Conservation (phyloP, 2,113 vertebrate genomes). For the Tetrax tetrax region DNA sequence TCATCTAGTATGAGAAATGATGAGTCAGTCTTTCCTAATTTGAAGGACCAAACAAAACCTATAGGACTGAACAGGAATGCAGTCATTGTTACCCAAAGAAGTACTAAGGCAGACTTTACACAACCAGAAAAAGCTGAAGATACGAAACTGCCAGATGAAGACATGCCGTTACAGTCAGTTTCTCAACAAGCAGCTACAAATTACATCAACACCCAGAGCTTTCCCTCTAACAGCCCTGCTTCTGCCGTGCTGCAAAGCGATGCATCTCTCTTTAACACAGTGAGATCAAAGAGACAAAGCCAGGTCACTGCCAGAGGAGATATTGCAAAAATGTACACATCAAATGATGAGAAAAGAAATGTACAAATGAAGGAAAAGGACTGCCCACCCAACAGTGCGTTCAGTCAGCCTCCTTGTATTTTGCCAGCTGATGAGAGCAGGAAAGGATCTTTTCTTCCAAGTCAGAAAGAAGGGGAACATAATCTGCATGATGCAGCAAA, state of each 20-base stretch:
- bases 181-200: constrained; percentile 26
- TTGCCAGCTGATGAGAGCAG: constrained; percentile 16
- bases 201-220: background rate
- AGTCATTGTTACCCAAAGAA: background rate
- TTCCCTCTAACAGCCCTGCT: constrained; percentile 14
- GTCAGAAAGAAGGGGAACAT: constrained; percentile 15
- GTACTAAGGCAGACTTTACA: constrained; percentile 31
- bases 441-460: constrained; percentile 2
- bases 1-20: background rate
- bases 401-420: background rate
- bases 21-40: constrained; percentile 30
- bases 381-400: background rate
- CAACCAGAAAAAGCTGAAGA: constrained; percentile 2
- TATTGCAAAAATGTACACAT: background rate
- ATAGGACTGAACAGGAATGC: background rate
- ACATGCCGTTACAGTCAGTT: background rate
- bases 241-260: background rate
- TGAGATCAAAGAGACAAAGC: constrained; percentile 25
- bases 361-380: constrained; percentile 18
- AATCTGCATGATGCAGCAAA: background rate
- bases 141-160: background rate
- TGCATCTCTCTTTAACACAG: background rate
- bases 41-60: constrained; percentile 26
- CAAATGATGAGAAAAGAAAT: background rate
- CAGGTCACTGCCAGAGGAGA: constrained; percentile 38